phyloP scores from a whole-genome alignment of 2,888 invertebrate species.

The Andrena marginata region DNA sequence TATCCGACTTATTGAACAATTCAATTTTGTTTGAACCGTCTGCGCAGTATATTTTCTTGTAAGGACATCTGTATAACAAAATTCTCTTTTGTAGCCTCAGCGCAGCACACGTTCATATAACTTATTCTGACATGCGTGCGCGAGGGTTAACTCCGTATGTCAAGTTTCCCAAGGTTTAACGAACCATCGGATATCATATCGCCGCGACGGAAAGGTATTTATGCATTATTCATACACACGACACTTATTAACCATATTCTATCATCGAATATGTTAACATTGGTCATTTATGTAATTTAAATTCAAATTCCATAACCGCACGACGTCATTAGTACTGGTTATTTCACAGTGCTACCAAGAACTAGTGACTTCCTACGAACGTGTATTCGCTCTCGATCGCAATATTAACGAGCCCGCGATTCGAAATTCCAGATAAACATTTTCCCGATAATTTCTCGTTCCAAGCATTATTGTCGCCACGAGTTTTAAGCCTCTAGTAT shows the following conservation, averaged over 20 bases:
- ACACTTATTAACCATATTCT: neutral
- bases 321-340: constrained; percentile 21
- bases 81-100: constrained; percentile 11
- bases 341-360: constrained; percentile 48
- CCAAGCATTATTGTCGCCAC: neutral
- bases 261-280: neutral
- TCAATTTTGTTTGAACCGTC: constrained; percentile 30
- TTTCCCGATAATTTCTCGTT: neutral
- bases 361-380: constrained; percentile 37
- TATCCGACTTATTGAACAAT: constrained; percentile 21
- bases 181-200: constrained; percentile 29
- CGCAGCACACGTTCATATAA: constrained; percentile 17
- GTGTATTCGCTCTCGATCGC: neutral
- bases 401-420: neutral
- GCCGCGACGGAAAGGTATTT: constrained; percentile 49
- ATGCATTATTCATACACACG: neutral
- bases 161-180: constrained; percentile 31
- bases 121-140: constrained; percentile 20
- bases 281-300: constrained; percentile 26
- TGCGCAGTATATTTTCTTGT: neutral
- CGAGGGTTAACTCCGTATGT: constrained; percentile 53
- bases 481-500: neutral
- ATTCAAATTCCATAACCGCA: constrained; percentile 35
- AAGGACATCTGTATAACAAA: constrained; percentile 8
- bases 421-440: neutral